phyloP scores from a whole-genome alignment of 2,888 invertebrate genomes.

The Norana najaformis region DNA sequence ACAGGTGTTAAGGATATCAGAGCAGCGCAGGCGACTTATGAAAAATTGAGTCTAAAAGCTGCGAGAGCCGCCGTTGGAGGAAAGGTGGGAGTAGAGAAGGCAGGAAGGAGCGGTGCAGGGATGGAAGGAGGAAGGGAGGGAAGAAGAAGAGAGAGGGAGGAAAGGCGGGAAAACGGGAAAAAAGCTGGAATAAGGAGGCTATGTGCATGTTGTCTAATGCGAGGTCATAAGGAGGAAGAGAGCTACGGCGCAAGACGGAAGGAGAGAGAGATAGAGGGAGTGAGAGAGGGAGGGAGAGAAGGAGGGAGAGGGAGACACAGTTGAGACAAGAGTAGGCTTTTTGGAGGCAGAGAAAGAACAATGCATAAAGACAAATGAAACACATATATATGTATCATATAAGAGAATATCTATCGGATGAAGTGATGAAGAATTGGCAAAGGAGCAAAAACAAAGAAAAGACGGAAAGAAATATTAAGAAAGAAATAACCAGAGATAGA shows the following conservation, averaged over 20 bases:
- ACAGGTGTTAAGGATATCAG: too few relatives aligned
- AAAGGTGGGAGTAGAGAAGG: neutral
- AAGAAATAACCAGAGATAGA: neutral
- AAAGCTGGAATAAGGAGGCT: too few relatives aligned
- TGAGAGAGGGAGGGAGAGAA: neutral
- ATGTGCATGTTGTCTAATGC: neutral
- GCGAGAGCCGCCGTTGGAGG: neutral
- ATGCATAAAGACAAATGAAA: too few relatives aligned
- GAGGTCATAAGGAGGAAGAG: neutral
- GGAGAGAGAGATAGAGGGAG: neutral
- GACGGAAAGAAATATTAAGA: neutral
- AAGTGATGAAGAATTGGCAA: too few relatives aligned
- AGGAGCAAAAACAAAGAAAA: neutral
- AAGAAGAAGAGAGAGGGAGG: neutral
- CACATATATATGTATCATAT: too few relatives aligned
- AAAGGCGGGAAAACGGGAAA: too few relatives aligned
- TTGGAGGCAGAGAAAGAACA: too few relatives aligned
- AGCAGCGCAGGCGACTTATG: neutral
- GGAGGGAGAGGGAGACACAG: neutral
- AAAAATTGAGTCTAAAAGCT: constrained; percentile 7
- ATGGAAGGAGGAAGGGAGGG: neutral
- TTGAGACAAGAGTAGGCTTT: too few relatives aligned
- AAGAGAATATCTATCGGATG: too few relatives aligned
- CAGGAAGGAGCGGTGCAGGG: neutral
- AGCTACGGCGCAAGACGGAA: neutral